These are phyloP conservation scores for Crotophaga sulcirostris DNA, from an alignment of 2,113 vertebrate genomes.

Conservation along the genomic window DNA sequence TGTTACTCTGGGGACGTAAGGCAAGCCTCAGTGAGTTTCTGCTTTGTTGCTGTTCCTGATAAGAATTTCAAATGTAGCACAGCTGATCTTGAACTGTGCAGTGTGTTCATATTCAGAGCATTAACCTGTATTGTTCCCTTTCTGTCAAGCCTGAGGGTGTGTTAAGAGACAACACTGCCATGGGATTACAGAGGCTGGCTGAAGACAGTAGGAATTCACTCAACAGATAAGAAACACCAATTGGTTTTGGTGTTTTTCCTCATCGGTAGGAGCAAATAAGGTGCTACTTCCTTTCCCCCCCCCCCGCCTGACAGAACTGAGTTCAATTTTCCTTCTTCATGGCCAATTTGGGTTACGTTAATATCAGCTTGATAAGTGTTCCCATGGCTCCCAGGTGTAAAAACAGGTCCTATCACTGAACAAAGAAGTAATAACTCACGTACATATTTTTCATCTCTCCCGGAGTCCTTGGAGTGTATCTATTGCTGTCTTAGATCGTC, in stretches of 20 bases:
- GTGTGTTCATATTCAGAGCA: not conserved
- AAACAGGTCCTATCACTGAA: not conserved
- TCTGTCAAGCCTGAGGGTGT: not conserved
- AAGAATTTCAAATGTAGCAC: not conserved
- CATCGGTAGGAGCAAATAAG: not conserved
- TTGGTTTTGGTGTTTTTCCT: not conserved
- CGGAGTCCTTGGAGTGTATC: not conserved
- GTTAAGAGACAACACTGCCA: not conserved
- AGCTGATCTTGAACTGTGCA: not conserved
- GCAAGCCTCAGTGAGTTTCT: not conserved
- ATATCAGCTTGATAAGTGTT: not conserved
- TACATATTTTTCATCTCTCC: not conserved
- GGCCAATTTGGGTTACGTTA: not conserved
- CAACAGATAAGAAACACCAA: not conserved
- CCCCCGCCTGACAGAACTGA: not conserved
- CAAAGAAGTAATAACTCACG: not conserved
- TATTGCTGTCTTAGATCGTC: not conserved
- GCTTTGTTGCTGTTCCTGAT: not conserved
- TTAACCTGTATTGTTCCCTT: not conserved
- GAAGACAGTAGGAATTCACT: not conserved
- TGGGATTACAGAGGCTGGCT: not conserved
- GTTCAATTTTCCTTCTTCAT: not conserved
- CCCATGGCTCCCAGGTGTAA: accelerated
- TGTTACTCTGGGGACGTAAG: not conserved
- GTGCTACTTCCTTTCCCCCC: not conserved